Base-by-base conservation (phyloP, 1,140 invertebrate species). In the Proctacanthus coquilletti region DNA sequence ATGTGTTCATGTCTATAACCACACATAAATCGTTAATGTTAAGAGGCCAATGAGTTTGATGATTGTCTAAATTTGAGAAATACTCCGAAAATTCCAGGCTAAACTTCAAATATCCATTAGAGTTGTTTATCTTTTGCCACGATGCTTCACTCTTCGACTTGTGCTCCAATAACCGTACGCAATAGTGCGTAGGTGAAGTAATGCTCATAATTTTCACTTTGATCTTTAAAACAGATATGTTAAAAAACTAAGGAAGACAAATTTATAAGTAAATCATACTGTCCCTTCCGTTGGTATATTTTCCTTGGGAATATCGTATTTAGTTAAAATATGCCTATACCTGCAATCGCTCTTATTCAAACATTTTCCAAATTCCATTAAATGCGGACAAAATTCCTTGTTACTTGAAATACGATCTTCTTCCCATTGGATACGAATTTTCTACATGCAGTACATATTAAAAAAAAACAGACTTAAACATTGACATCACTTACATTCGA, bases 321-420 rank as follows among this genome's bases (percentile, higher is more conserved):
- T 27, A 9, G 23, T 27, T 8, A 27, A 13, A 9, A 9, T 13
- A 13, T 27, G 23, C 8, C 23, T 8, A 13, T 27, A 27, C 13
- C 8, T 9, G 13, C 23, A 27, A 27, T 27, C 23, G 8, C 13
- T 13, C 8, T 9, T 27, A 13, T 13, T 27, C 8, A 27, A 27
- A 27, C 23, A 27, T 13, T 27, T 27, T 27, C 23, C 23, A 27
- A 27, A 27, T 13, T 27, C 23, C 23, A 27, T 27, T 27, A 27
- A 9, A 13, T 27, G 13, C 13, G 23, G 23, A 27, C 23, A 27
- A 27, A 27, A 27, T 13, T 27, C 23, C 13, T 13, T 8, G 13
- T 27, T 27, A 8, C 13, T 13, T 13, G 23, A 9, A 9, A 27
- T 27, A 9, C 23, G 23, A 9, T 27, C 23, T 27, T 27, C 23